phyloP scores from a whole-genome alignment of 1,140 invertebrate species.

The Drosophila ambigua region DNA sequence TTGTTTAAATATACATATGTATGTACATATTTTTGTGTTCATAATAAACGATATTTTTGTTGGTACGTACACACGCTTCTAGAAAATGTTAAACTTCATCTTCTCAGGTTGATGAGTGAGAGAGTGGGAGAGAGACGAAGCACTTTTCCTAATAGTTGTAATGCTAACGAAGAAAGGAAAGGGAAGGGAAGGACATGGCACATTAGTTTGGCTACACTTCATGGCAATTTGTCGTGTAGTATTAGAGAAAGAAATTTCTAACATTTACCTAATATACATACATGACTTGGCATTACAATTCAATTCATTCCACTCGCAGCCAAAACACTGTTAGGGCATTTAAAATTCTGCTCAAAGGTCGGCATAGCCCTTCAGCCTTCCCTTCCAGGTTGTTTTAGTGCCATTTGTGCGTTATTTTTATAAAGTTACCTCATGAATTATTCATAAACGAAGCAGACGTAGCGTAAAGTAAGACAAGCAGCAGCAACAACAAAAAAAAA shows the following conservation, averaged over 20 bases:
- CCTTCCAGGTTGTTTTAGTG: constrained; percentile 47
- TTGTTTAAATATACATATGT: too few relatives aligned
- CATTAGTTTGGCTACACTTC: too few relatives aligned
- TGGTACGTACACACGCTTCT: not conserved
- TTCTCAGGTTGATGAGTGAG: constrained; percentile 2
- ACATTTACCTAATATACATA: too few relatives aligned
- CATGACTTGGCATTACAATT: constrained; percentile 17
- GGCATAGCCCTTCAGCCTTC: constrained; percentile 28
- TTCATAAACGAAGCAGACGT: constrained; percentile 59
- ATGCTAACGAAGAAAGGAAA: constrained; percentile 7
- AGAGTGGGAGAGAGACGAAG: not conserved
- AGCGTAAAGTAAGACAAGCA: constrained; percentile 40
- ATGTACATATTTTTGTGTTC: not conserved
- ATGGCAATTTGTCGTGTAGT: not conserved
- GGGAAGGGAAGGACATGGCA: not conserved
- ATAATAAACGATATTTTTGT: constrained; percentile 29
- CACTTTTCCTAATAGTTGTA: constrained; percentile 7
- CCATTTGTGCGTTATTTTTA: constrained; percentile 59
- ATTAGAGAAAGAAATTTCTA: not conserved
- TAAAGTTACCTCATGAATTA: constrained; percentile 70
- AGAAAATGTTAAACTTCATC: constrained; percentile 17
- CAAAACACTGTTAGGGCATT: constrained; percentile 31
- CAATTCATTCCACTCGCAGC: constrained; percentile 4
- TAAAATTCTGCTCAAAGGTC: constrained; percentile 45
- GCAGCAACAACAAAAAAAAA: constrained; percentile 20